phyloP scores from a whole-genome alignment of 1,140 invertebrate genomes.

The Hyposmocoma kahamanoa region DNA sequence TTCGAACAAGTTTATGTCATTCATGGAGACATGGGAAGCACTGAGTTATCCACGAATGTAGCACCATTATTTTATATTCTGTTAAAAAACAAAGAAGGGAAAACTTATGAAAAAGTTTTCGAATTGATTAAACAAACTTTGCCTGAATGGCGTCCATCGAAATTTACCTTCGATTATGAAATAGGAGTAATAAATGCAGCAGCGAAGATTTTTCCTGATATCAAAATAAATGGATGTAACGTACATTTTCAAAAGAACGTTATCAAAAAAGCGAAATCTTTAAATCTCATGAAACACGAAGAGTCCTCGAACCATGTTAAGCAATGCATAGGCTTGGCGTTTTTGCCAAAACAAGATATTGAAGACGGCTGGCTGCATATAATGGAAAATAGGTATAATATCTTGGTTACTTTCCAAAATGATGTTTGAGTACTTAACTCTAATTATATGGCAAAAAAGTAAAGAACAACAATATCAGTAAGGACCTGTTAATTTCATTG shows the following conservation, averaged over 20 bases:
- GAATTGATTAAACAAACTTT: not conserved
- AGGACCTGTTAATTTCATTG: too few species aligned
- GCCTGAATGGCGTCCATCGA: not conserved
- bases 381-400: too few species aligned
- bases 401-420: too few species aligned
- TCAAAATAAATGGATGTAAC: not conserved
- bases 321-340: not conserved
- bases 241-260: not conserved
- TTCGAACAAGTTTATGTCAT: slow-evolving; percentile 2
- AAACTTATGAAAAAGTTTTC: not conserved
- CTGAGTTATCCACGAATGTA: not conserved
- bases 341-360: not conserved
- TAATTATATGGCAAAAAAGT: too few species aligned
- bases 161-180: slow-evolving; percentile 1
- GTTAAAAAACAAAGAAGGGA: not conserved
- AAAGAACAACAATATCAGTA: too few species aligned
- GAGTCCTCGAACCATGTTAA: not conserved
- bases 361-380: not conserved
- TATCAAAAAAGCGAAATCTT: not conserved
- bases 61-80: not conserved
- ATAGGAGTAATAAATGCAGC: not conserved
- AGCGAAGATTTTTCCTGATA: not conserved
- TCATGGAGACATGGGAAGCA: slow-evolving; percentile 1
- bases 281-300: not conserved
- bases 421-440: too few species aligned